These are phyloP conservation scores for Pituophis catenifer DNA, from an alignment of 2,113 vertebrate species.

Conservation along the genomic window DNA sequence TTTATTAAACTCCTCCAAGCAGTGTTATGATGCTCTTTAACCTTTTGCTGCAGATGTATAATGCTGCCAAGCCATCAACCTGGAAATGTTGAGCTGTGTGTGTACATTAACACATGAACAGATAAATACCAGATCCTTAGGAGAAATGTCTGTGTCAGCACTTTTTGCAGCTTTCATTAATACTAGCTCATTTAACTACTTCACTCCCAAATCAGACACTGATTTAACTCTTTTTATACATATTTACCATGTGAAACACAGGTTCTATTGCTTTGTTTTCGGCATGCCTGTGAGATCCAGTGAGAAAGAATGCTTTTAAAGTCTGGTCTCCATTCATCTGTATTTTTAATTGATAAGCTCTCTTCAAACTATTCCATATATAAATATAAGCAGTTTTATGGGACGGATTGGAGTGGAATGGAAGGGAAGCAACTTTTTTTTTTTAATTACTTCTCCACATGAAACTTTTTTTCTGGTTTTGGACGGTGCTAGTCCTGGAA, in stretches of 20 bases:
- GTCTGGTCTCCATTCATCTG: background rate
- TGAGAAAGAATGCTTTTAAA: background rate
- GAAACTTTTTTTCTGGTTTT: background rate
- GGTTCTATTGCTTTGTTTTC: background rate
- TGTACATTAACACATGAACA: constrained; percentile 50
- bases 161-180: constrained; percentile 33
- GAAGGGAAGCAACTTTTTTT: background rate
- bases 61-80: constrained; percentile 46
- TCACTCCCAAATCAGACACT: background rate
- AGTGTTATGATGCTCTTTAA: constrained; percentile 54
- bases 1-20: constrained; percentile 50
- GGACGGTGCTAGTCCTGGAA: background rate
- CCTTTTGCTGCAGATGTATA: constrained; percentile 44
- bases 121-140: constrained; percentile 56
- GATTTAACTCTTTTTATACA: background rate
- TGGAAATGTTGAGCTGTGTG: constrained; percentile 48
- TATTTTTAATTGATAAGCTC: background rate
- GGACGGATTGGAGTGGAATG: background rate
- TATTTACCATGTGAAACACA: accelerated
- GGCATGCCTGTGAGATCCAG: background rate
- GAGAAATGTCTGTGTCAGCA: constrained; percentile 54
- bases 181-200: constrained; percentile 47
- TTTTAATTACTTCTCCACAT: background rate
- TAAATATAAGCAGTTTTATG: background rate
- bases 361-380: background rate